Evolutionary conservation across 1,140 invertebrate species (phyloP).

Genomic region (Neoseiulus cucumeris): DNA sequence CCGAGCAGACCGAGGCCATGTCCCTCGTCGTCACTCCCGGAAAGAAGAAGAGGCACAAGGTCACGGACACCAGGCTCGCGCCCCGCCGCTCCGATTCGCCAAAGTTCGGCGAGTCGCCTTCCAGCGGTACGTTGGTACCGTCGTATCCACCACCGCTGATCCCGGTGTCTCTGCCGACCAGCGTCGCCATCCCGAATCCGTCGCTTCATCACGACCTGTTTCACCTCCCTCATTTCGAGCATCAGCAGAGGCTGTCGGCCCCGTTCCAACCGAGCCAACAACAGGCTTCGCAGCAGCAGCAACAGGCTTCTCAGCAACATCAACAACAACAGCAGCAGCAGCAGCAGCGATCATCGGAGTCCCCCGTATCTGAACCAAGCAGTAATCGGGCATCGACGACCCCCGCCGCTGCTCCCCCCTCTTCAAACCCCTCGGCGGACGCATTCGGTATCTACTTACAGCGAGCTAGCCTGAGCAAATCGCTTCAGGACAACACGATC

Average conservation of each 20-base stretch:
- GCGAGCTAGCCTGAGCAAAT: neutral
- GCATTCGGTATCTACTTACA: neutral
- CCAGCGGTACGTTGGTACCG: conserved; percentile 3
- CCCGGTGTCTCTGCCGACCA: conserved; percentile 65
- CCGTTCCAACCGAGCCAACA: conserved; percentile 6
- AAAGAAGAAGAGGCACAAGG: conserved; percentile 75
- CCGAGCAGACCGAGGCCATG: conserved; percentile 75
- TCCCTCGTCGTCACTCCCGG: conserved; percentile 80
- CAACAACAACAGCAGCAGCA: conserved; percentile 14
- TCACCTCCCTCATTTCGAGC: conserved; percentile 47
- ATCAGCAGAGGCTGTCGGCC: conserved; percentile 17
- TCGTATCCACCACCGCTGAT: conserved; percentile 48
- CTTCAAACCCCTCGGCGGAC: neutral
- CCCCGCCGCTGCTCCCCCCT: conserved; percentile 13
- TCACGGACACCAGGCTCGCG: conserved; percentile 83
- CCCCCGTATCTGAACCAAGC: no score
- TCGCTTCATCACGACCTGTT: conserved; percentile 83
- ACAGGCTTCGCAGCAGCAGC: neutral
- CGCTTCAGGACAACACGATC: conserved; percentile 2
- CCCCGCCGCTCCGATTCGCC: conserved; percentile 33
- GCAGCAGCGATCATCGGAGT: neutral
- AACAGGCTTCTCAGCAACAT: conserved; percentile 13
- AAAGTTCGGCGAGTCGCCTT: conserved; percentile 9
- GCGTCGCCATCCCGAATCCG: conserved; percentile 86
- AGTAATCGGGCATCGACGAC: conserved; percentile 15